These are phyloP conservation scores for Mechanitis messenoides DNA, from an alignment of 2,888 invertebrate species.

Conservation along the genomic window DNA sequence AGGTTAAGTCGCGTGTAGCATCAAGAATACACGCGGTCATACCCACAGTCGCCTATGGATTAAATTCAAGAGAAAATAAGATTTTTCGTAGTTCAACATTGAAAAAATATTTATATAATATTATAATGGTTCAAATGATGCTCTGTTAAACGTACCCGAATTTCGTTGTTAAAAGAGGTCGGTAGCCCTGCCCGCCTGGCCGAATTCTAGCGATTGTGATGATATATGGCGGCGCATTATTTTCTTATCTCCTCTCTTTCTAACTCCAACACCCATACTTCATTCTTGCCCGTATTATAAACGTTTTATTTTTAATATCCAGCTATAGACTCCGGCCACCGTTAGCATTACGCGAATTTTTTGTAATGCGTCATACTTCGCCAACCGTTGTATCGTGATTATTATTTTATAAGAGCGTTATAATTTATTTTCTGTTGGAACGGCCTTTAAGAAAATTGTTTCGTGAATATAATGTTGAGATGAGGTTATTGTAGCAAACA, in stretches of 20 bases:
- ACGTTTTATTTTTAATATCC: slow-evolving; percentile 72
- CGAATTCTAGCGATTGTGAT: slow-evolving; percentile 73
- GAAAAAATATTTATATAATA: background rate
- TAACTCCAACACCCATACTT: slow-evolving; percentile 72
- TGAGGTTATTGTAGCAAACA: slow-evolving; percentile 47
- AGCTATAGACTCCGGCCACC: slow-evolving; percentile 57
- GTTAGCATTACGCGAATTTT: slow-evolving; percentile 64
- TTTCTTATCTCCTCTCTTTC: slow-evolving; percentile 76
- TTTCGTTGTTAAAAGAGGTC: slow-evolving; percentile 67
- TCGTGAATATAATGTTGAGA: slow-evolving; percentile 49
- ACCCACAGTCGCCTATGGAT: too few species aligned
- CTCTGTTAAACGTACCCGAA: slow-evolving; percentile 58
- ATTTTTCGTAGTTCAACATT: background rate
- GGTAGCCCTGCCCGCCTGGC: slow-evolving; percentile 51
- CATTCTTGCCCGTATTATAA: slow-evolving; percentile 68
- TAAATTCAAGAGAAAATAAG: background rate
- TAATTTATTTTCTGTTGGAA: slow-evolving; percentile 59
- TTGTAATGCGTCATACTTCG: slow-evolving; percentile 54
- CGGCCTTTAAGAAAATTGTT: slow-evolving; percentile 54
- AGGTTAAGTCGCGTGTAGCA: too few species aligned
- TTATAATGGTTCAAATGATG: slow-evolving; percentile 19
- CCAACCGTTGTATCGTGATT: slow-evolving; percentile 37
- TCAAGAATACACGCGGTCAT: too few species aligned
- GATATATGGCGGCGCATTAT: slow-evolving; percentile 75
- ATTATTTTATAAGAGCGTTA: slow-evolving; percentile 53